phyloP scores from a whole-genome alignment of 2,888 invertebrate species.

The Idaea dimidiata region DNA sequence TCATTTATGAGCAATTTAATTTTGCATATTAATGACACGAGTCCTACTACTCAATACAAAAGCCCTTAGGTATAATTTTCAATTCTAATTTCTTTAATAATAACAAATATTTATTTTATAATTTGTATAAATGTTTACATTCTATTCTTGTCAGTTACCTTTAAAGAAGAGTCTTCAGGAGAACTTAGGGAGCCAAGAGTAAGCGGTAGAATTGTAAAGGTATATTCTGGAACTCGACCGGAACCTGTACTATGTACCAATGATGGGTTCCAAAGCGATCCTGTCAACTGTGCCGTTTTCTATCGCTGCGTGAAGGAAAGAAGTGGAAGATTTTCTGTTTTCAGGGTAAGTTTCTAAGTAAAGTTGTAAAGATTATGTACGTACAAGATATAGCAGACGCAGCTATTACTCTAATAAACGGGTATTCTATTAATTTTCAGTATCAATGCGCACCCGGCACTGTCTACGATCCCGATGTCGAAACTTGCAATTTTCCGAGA shows the following conservation, averaged over 20 bases:
- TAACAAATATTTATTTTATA: constrained; percentile 5
- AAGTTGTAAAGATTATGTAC: neutral
- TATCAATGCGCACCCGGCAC: constrained; percentile 89
- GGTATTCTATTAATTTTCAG: constrained; percentile 50
- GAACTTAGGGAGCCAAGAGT: constrained; percentile 41
- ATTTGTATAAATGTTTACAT: neutral
- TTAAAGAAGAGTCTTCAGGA: constrained; percentile 13
- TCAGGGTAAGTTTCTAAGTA: constrained; percentile 57
- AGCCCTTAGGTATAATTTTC: neutral
- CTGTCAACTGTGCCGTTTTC: constrained; percentile 86
- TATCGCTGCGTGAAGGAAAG: constrained; percentile 87
- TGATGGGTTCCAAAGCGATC: constrained; percentile 87
- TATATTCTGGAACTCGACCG: constrained; percentile 58
- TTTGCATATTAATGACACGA: too few species aligned
- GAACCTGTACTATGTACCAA: constrained; percentile 78
- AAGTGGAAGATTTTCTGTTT: constrained; percentile 77
- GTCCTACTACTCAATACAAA: too few species aligned
- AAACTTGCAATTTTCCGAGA: constrained; percentile 86
- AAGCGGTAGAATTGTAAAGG: constrained; percentile 59
- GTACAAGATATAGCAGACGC: neutral
- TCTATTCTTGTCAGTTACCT: constrained; percentile 34
- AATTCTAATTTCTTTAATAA: constrained; percentile 9
- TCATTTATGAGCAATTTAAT: too few species aligned
- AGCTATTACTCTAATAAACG: neutral
- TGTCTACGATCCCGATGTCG: constrained; percentile 85